phyloP scores from a whole-genome alignment of 2,113 vertebrate genomes.

The Ictidomys tridecemlineatus region DNA sequence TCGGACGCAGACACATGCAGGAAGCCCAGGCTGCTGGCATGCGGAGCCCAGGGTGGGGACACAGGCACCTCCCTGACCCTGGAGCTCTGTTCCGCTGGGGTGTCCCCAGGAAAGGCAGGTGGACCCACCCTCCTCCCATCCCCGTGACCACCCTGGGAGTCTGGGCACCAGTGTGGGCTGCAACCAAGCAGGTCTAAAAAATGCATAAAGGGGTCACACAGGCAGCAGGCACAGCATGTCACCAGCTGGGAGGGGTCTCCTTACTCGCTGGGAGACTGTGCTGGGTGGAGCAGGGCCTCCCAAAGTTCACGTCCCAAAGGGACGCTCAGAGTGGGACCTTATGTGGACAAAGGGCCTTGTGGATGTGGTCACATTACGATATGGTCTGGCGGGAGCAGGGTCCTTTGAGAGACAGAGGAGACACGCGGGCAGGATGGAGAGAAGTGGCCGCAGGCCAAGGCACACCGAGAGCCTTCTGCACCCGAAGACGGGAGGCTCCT shows the following conservation, averaged over 20 bases:
- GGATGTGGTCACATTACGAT: neutral
- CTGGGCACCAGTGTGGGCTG: fast-evolving
- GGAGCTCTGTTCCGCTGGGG: neutral
- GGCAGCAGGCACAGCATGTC: fast-evolving
- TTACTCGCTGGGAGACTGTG: neutral
- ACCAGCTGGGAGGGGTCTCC: fast-evolving
- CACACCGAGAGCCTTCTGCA: fast-evolving
- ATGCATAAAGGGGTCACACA: no score
- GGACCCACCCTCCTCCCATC: fast-evolving
- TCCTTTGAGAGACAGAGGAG: neutral
- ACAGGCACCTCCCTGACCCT: neutral
- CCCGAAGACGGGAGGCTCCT: no score
- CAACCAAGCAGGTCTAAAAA: neutral
- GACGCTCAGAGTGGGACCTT: neutral
- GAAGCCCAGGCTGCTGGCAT: no score
- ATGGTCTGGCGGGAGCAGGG: neutral
- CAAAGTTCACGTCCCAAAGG: neutral
- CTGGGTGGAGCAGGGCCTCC: neutral
- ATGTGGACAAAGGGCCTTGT: neutral
- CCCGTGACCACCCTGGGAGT: neutral
- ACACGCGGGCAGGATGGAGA: no score
- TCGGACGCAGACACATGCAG: fast-evolving
- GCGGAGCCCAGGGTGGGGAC: no score
- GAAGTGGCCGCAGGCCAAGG: neutral
- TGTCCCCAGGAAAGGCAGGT: neutral